phyloP scores from a whole-genome alignment of 2,888 invertebrate species.

The Pinctada fucata region DNA sequence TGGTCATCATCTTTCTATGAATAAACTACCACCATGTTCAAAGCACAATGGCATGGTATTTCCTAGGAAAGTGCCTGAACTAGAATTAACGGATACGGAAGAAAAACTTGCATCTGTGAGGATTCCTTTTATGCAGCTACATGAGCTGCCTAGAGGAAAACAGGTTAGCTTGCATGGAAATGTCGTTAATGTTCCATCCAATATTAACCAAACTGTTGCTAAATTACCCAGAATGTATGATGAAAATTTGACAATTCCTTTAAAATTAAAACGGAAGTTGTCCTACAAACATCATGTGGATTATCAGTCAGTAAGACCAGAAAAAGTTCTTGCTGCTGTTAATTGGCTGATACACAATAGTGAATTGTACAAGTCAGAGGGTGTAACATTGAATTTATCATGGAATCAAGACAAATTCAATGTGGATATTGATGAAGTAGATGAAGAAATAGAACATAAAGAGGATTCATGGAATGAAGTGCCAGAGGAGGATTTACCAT shows the following conservation, averaged over 20 bases:
- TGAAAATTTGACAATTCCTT: slow-evolving; percentile 41
- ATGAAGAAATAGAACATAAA: background rate
- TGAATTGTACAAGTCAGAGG: background rate
- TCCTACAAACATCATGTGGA: slow-evolving; percentile 46
- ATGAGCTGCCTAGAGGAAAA: slow-evolving; percentile 45
- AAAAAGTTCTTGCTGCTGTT: slow-evolving; percentile 23
- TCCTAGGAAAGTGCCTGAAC: slow-evolving; percentile 19
- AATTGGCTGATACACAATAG: background rate
- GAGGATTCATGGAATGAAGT: slow-evolving; percentile 42
- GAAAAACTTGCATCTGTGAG: slow-evolving; percentile 37
- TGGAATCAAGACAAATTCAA: background rate
- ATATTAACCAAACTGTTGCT: slow-evolving; percentile 41
- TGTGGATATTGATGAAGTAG: background rate
- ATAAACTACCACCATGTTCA: slow-evolving; percentile 42
- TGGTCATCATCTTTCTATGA: slow-evolving; percentile 32
- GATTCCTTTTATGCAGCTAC: slow-evolving; percentile 45
- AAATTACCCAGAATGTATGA: slow-evolving; percentile 31
- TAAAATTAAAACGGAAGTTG: slow-evolving; percentile 42
- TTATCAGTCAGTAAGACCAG: slow-evolving; percentile 42
- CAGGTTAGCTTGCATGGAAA: slow-evolving; percentile 31
- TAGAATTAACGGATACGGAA: slow-evolving; percentile 33
- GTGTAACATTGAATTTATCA: background rate
- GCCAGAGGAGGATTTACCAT: slow-evolving; percentile 35
- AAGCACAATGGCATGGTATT: slow-evolving; percentile 37
- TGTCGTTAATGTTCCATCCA: slow-evolving; percentile 41